Percentiles rank a stretch among this genome's conserved stretches.
These are phyloP conservation scores for Myrmecobius fasciatus DNA, from an alignment of 2,113 vertebrate genomes.

Conservation along the genomic window DNA sequence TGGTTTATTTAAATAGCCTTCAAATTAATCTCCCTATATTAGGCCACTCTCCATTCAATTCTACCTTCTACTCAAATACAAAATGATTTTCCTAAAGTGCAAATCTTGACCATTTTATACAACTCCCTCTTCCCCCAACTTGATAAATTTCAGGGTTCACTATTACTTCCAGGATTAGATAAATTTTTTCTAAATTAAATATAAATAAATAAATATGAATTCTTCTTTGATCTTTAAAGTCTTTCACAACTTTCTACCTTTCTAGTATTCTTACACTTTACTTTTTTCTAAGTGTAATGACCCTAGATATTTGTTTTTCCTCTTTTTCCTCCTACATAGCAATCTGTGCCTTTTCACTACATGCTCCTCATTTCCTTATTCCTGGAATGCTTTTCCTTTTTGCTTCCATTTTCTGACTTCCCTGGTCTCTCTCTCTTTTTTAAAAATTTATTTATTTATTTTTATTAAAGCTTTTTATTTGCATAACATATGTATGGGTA, in stretches of 20 bases:
- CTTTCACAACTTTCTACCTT: background rate
- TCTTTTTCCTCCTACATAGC: background rate
- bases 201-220: background rate
- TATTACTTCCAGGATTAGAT: background rate
- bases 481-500: too few relatives aligned
- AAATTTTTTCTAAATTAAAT: background rate
- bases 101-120: background rate
- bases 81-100: background rate
- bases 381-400: background rate
- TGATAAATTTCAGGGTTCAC: background rate
- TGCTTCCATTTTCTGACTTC: background rate
- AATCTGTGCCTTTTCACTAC: background rate
- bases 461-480: too few relatives aligned
- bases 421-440: background rate
- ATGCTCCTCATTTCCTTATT: background rate
- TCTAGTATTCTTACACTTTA: background rate
- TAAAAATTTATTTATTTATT: too few relatives aligned
- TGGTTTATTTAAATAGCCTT: background rate
- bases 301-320: background rate
- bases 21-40: background rate
- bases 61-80: background rate
- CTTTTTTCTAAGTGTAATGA: background rate
- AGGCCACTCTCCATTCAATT: background rate
- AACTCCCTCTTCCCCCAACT: background rate
- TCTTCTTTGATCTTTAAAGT: background rate